Percentiles rank a stretch among this genome's conserved stretches.
These are phyloP conservation scores for Proales similis DNA, from an alignment of 1,140 invertebrate species.

Conservation along the genomic window DNA sequence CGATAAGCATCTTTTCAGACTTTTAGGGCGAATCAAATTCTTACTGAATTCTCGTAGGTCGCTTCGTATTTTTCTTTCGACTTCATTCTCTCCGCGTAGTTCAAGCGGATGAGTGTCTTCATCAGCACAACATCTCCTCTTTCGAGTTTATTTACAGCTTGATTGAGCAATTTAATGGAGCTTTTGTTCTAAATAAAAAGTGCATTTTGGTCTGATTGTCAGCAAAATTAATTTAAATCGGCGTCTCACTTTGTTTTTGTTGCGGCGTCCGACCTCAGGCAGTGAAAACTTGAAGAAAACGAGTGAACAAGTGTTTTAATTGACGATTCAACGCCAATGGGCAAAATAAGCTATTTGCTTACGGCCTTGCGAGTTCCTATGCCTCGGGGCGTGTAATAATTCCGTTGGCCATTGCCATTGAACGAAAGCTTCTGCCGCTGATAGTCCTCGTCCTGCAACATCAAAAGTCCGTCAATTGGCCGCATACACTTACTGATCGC, in stretches of 20 bases:
- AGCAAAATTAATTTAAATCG: too few relatives aligned
- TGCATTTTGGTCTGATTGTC: background rate
- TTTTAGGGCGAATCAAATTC: background rate
- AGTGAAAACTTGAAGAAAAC: too few relatives aligned
- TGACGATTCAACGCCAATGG: too few relatives aligned
- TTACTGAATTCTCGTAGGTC: conserved; percentile 8
- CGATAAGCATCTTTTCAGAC: background rate
- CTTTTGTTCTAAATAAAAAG: conserved; percentile 5
- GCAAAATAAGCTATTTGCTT: too few relatives aligned
- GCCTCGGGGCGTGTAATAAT: conserved; percentile 28
- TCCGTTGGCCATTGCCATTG: conserved; percentile 3
- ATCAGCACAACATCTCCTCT: conserved; percentile 35
- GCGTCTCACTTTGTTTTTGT: too few relatives aligned
- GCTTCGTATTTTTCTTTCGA: conserved; percentile 34
- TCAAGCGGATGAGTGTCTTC: conserved; percentile 20
- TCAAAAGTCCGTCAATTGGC: too few relatives aligned
- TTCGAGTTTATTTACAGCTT: conserved; percentile 30
- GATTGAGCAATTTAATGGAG: conserved; percentile 19
- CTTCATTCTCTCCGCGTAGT: conserved; percentile 37
- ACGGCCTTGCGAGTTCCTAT: conserved; percentile 29
- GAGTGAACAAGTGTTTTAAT: too few relatives aligned
- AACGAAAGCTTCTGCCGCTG: too few relatives aligned
- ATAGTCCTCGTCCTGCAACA: conserved; percentile 21
- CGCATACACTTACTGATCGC: too few relatives aligned
- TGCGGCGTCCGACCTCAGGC: too few relatives aligned